Percentiles rank a stretch among this genome's conserved stretches.
phyloP scores from a whole-genome alignment of 1,140 invertebrate genomes.

The Cecropterus lyciades region DNA sequence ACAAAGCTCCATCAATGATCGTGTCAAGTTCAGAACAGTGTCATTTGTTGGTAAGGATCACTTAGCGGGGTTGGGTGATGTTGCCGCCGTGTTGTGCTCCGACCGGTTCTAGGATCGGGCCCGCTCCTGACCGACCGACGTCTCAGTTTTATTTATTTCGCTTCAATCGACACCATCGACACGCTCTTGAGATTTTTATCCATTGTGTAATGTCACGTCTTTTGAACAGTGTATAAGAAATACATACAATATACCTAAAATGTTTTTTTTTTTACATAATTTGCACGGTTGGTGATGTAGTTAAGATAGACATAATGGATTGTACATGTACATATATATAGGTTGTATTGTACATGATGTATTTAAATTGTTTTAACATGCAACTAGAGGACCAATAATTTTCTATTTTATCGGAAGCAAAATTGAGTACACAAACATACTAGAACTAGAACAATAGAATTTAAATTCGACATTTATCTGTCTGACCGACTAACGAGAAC shows the following conservation, averaged over 20 bases:
- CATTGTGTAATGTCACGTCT: background rate
- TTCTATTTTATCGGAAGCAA: too few species aligned
- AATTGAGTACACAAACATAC: too few species aligned
- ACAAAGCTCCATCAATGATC: background rate
- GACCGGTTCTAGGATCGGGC: constrained; percentile 12
- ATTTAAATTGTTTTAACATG: too few species aligned
- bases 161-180: constrained; percentile 1
- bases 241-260: too few species aligned
- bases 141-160: constrained; percentile 12
- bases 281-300: too few species aligned
- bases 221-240: background rate
- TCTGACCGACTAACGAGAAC: too few species aligned
- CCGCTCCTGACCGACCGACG: background rate
- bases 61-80: constrained; percentile 3
- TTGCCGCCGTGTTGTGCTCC: background rate
- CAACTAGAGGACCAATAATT: too few species aligned
- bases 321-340: too few species aligned
- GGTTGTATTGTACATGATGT: too few species aligned
- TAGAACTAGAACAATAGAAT: too few species aligned
- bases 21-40: background rate
- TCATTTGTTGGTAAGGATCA: constrained; percentile 10
- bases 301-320: too few species aligned
- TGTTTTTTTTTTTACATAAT: background rate
- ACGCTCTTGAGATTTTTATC: background rate
- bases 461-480: too few species aligned